Conservation (phyloP, 2,888 invertebrate genomes). For the Acronicta aceris region DNA sequence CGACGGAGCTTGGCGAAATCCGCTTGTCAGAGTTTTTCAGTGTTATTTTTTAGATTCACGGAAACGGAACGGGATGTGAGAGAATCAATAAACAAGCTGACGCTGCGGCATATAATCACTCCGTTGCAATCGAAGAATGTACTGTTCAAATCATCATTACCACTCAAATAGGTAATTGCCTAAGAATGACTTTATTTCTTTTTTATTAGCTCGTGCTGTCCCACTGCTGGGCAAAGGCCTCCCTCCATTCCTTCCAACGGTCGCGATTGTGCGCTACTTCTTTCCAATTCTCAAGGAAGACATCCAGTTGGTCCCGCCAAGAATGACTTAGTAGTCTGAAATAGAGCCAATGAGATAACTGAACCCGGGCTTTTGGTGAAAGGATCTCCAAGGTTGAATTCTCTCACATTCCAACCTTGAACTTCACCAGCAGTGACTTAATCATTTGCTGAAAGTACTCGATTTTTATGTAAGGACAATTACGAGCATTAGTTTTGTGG, state of each 20-base stretch:
- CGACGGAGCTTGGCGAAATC: slow-evolving; percentile 50
- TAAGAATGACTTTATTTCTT: no score
- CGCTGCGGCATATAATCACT: neutral
- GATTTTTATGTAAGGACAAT: neutral
- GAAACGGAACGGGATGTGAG: slow-evolving; percentile 48
- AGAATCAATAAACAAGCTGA: slow-evolving; percentile 28
- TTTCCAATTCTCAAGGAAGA: no score
- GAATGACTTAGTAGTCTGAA: no score
- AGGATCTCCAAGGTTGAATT: neutral
- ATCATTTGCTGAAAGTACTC: neutral
- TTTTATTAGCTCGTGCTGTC: no score
- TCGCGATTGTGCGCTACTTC: no score
- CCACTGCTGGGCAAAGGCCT: no score
- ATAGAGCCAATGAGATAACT: no score
- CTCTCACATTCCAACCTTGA: neutral
- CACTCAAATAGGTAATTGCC: no score
- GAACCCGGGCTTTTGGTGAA: neutral
- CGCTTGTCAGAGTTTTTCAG: slow-evolving; percentile 48
- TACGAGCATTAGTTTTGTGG: no score
- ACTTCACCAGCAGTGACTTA: neutral
- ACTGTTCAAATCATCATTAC: neutral
- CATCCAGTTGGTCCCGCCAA: no score
- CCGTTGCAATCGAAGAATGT: neutral
- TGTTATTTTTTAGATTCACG: slow-evolving; percentile 53
- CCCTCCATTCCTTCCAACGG: no score